Percentiles rank a stretch among this genome's conserved stretches.
Conservation (phyloP, 1,140 invertebrate genomes). For the Penaeus chinensis region DNA sequence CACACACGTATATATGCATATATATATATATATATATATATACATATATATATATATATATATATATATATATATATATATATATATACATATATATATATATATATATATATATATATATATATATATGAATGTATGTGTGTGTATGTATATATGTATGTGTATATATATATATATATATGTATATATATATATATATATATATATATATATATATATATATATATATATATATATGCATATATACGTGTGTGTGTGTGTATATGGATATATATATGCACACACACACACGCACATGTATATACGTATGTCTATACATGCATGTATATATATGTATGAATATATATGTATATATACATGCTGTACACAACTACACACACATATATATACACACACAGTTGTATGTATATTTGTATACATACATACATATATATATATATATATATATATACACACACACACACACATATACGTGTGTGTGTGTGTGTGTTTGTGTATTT, state of each 20-base stretch:
- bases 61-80: no score
- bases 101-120: no score
- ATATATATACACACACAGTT: background rate
- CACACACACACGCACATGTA: background rate
- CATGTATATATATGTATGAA: no score
- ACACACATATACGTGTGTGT: background rate
- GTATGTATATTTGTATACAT: conserved; percentile 7
- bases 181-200: conserved; percentile 15
- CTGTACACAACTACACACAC: background rate
- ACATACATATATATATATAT: background rate
- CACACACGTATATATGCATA: no score
- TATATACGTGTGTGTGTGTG: background rate
- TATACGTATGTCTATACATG: background rate
- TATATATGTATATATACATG: no score
- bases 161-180: conserved; percentile 12
- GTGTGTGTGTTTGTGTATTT: background rate
- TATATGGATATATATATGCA: background rate
- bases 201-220: background rate
- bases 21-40: no score
- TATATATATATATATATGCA: background rate
- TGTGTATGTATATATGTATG: background rate
- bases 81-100: no score
- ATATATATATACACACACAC: background rate
- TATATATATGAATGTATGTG: no score
- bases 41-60: no score